Conservation (phyloP, 2,888 invertebrate species). For the Epiblema foenella region DNA sequence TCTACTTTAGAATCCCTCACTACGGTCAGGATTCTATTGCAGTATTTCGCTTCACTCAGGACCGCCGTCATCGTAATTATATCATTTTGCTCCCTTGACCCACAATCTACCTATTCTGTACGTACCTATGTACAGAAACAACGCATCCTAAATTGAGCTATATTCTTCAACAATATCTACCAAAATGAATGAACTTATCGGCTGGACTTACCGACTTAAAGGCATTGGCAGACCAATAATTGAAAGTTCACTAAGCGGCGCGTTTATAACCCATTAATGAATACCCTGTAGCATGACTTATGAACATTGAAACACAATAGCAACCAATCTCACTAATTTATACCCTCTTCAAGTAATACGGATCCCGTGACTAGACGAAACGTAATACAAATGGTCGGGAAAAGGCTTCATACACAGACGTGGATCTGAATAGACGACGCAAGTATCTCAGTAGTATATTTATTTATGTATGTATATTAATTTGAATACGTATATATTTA, state of each 20-base stretch:
- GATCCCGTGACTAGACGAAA: conserved; percentile 41
- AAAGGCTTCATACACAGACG: conserved; percentile 29
- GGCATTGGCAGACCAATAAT: neutral
- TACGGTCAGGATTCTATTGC: too few relatives aligned
- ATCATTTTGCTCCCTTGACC: too few relatives aligned
- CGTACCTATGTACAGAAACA: too few relatives aligned
- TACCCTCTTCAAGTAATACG: conserved; percentile 42
- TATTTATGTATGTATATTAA: too few relatives aligned
- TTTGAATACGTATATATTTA: too few relatives aligned
- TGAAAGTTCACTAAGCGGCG: neutral
- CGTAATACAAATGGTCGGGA: conserved; percentile 39
- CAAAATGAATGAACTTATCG: neutral
- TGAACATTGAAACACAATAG: conserved; percentile 40
- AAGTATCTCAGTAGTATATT: too few relatives aligned
- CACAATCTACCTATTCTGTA: too few relatives aligned
- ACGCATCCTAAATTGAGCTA: too few relatives aligned
- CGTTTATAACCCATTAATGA: conserved; percentile 2
- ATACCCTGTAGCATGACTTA: conserved; percentile 26
- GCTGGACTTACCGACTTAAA: neutral
- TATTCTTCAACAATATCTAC: too few relatives aligned
- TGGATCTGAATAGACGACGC: neutral
- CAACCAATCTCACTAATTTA: conserved; percentile 42
- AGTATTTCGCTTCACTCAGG: too few relatives aligned
- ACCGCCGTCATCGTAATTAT: too few relatives aligned
- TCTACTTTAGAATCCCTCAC: too few relatives aligned